Evolutionary conservation across 1,140 invertebrate species (phyloP).

Genomic region (Tetranychus urticae): DNA sequence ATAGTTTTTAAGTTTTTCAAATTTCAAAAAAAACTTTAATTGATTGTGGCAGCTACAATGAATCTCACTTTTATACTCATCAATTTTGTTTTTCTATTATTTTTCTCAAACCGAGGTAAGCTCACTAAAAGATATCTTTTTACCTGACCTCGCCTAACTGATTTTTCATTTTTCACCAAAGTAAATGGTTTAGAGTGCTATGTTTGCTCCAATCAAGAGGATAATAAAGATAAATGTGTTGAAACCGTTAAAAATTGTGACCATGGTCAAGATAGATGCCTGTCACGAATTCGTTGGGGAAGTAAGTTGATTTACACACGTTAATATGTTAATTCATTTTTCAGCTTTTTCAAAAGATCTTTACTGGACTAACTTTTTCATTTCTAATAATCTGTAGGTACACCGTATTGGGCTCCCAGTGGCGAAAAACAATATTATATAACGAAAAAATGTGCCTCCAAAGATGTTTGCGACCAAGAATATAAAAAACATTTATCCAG

Average conservation of each 20-base stretch:
- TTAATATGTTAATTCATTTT: background rate
- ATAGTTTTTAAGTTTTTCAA: no score
- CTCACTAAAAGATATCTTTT: no score
- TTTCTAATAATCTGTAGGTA: constrained; percentile 30
- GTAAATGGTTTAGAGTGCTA: constrained; percentile 52
- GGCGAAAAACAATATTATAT: constrained; percentile 82
- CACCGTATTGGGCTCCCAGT: constrained; percentile 76
- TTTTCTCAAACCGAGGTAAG: no score
- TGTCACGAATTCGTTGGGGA: constrained; percentile 70
- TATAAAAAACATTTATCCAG: constrained; percentile 39
- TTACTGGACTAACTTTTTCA: background rate
- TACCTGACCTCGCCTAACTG: no score
- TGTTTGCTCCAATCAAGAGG: constrained; percentile 72
- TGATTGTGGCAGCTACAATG: no score
- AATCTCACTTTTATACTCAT: no score
- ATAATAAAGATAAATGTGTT: constrained; percentile 74
- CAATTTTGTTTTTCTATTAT: no score
- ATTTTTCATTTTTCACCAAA: background rate
- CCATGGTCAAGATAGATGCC: constrained; percentile 57
- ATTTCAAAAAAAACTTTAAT: no score
- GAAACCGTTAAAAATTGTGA: constrained; percentile 76
- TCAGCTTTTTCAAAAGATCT: background rate
- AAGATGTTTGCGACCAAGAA: constrained; percentile 44
- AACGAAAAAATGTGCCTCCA: constrained; percentile 65
- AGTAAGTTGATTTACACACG: constrained; percentile 26